These are phyloP conservation scores for Aramus guarauna DNA, from an alignment of 2,113 vertebrate genomes.

Conservation along the genomic window DNA sequence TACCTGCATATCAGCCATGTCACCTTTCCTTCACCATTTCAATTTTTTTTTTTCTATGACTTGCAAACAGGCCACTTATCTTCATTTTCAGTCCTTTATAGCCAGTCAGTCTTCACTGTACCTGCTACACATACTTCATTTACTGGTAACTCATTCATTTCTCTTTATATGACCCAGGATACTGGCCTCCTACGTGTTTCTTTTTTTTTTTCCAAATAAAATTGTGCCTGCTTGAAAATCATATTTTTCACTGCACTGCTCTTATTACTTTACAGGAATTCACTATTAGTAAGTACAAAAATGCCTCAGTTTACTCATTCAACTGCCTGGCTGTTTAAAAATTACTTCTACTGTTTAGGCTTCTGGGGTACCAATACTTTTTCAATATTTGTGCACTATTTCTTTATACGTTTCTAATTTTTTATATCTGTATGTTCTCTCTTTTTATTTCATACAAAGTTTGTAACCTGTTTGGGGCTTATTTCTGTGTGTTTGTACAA, in stretches of 20 bases:
- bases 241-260: not conserved
- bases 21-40: accelerated
- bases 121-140: not conserved
- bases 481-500: not conserved
- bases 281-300: not conserved
- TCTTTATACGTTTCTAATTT: not conserved
- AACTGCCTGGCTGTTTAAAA: not conserved
- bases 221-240: not conserved
- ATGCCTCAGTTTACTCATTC: not conserved
- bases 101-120: not conserved
- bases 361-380: not conserved
- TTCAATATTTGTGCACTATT: not conserved
- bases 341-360: not conserved
- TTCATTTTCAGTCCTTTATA: not conserved
- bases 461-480: not conserved
- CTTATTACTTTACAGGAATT: not conserved
- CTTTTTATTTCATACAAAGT: not conserved
- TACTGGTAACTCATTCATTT: not conserved
- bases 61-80: not conserved
- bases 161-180: not conserved
- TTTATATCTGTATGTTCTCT: not conserved
- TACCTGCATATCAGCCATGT: not conserved
- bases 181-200: not conserved
- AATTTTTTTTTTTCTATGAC: not conserved
- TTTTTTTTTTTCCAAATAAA: not conserved